Evolutionary conservation across 2,888 invertebrate species (phyloP).

Genomic region (Erebia epiphron): DNA sequence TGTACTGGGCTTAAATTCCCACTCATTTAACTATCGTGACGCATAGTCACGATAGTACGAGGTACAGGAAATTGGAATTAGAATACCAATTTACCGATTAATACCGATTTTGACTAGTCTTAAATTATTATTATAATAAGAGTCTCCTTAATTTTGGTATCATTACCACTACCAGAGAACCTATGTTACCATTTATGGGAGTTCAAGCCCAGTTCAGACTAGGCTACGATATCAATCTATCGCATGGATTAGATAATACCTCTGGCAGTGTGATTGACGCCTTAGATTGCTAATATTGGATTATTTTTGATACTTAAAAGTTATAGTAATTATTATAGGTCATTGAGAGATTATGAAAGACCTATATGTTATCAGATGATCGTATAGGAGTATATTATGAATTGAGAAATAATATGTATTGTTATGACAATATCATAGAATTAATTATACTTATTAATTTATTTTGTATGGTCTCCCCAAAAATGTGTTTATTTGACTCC

Average conservation of each 20-base stretch:
- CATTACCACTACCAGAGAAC: not conserved
- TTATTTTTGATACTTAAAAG: slow-evolving; percentile 40
- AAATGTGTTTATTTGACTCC: not conserved
- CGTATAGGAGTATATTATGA: slow-evolving; percentile 1
- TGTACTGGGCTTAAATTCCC: too few species aligned
- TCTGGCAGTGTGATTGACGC: not conserved
- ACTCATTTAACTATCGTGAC: not conserved
- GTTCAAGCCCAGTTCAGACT: too few species aligned
- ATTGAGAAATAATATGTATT: slow-evolving; percentile 8
- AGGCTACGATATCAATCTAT: too few species aligned
- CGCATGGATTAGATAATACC: too few species aligned
- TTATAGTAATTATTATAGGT: slow-evolving; percentile 39
- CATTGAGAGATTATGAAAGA: slow-evolving; percentile 22
- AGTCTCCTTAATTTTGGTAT: not conserved
- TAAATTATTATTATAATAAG: not conserved
- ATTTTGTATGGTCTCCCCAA: not conserved
- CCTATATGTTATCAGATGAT: slow-evolving; percentile 28
- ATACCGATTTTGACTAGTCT: slow-evolving; percentile 5
- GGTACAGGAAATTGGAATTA: not conserved
- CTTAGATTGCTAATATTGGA: slow-evolving; percentile 31
- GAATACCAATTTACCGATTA: not conserved
- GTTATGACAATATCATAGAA: not conserved
- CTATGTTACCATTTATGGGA: too few species aligned
- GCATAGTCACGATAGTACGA: not conserved
- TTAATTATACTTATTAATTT: not conserved